Evolutionary conservation across 2,888 invertebrate species (phyloP).

Genomic region (Sminthurides aquaticus): DNA sequence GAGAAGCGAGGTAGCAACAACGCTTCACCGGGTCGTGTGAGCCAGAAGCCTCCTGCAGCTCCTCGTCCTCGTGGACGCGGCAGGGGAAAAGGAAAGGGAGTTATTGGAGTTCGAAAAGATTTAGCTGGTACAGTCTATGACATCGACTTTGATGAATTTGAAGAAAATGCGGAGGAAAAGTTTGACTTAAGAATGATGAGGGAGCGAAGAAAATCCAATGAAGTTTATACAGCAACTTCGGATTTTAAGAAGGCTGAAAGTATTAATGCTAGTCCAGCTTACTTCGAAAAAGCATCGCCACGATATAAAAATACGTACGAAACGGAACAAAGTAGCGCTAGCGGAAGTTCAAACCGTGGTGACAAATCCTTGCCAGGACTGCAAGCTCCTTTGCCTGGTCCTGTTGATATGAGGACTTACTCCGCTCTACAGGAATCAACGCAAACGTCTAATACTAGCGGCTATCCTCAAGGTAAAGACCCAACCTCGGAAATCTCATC

Average conservation of each 20-base stretch:
- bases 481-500: slow-evolving; percentile 32
- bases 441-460: neutral
- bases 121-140: slow-evolving; percentile 69
- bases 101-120: slow-evolving; percentile 41
- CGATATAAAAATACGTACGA: slow-evolving; percentile 18
- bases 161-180: slow-evolving; percentile 55
- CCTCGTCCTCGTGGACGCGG: slow-evolving; percentile 53
- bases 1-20: slow-evolving; percentile 14
- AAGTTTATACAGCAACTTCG: slow-evolving; percentile 28
- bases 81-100: slow-evolving; percentile 47
- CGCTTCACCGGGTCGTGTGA: slow-evolving; percentile 30
- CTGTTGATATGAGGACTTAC: slow-evolving; percentile 83
- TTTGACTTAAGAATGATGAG: slow-evolving; percentile 40
- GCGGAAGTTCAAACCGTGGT: neutral
- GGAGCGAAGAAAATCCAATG: slow-evolving; percentile 41
- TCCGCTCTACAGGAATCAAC: slow-evolving; percentile 50
- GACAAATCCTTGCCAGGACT: slow-evolving; percentile 44
- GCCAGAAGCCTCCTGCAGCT: slow-evolving; percentile 45
- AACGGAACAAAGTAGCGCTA: neutral
- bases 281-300: slow-evolving; percentile 26
- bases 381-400: slow-evolving; percentile 62
- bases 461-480: slow-evolving; percentile 28
- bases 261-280: slow-evolving; percentile 26
- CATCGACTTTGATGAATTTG: slow-evolving; percentile 72
- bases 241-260: slow-evolving; percentile 28